A percentile compares a stretch with the other conserved stretches of the same genome.
Conservation (phyloP, 2,797 vertebrate genomes). For the Aselliscus stoliczkanus region DNA sequence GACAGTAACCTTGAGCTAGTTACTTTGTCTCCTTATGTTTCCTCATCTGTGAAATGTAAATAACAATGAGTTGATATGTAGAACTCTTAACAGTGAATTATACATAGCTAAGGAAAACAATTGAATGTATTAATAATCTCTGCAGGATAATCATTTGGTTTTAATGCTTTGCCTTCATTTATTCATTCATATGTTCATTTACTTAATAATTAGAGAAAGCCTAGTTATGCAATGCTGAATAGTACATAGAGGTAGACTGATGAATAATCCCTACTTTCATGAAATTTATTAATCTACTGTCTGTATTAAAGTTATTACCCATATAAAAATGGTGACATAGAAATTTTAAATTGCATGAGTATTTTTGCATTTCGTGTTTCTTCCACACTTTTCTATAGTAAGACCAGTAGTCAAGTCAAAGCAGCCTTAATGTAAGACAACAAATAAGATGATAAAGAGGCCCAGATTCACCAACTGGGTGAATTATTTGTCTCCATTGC, state of each 20-base stretch:
- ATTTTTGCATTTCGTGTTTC: not conserved
- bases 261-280: not conserved
- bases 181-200: not conserved
- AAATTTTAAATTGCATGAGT: not conserved
- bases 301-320: not conserved
- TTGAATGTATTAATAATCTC: not conserved
- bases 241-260: not conserved
- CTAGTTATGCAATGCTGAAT: not conserved
- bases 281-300: not conserved
- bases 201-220: not conserved
- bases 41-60: not conserved
- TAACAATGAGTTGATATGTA: not conserved
- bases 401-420: not conserved
- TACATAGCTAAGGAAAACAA: not conserved
- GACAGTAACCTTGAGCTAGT: not conserved
- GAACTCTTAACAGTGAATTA: not conserved
- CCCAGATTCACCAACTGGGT: not conserved
- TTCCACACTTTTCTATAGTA: not conserved
- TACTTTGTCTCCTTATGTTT: not conserved
- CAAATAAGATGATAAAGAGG: not conserved
- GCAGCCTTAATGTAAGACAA: not conserved
- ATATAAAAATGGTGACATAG: not conserved
- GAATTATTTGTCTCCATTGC: not conserved
- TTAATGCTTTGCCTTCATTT: slow-evolving; percentile 11
- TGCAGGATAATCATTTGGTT: not conserved